Evolutionary conservation across 2,113 vertebrate genomes (phyloP), one percentile per base, ranked within the genome.

Genomic region (Petroica traversi): DNA sequence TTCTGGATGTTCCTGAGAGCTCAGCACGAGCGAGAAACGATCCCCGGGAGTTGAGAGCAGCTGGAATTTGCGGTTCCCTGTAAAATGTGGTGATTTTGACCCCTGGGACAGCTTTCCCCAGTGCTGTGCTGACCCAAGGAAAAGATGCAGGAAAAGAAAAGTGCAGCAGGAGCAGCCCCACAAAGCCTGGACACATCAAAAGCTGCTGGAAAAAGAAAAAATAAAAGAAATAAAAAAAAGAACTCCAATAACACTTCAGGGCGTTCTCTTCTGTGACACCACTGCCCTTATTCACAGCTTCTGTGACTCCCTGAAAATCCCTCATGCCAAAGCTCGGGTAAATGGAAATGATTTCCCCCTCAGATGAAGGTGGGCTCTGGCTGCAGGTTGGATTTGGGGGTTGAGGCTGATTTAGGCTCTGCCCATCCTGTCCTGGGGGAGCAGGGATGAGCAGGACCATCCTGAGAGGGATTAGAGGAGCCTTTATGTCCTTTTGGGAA

Each of bases 1-100:
- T 41, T 51, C 55, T 80, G 23, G 23, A n/a, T 0, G 1, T 8
- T 31, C 62, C 19, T 0, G 0, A 55, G n/a, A 51, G 46, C 68
- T 90, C 57, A 24, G 69, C 28, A 3, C 4, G 0, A 5, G 19
- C 2, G 3, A 71, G 25, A 8, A 34, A 9, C 2, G 1, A 66
- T 25, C 17, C 20, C 49, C 19, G 4, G 55, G 3, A 43, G 29
- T 64, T 64, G 58, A 28, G 59, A 45, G 52, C 52, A 58, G 48
- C 3, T 51, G 63, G 19, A 40, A 43, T 19, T 8, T 17, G 68
- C 2, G 4, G 24, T 2, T 9, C 40, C 23, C 23, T 11, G 3
- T 3, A 19, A 62, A 43, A 64, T 36, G 1, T 17, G 34, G 8
- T 6, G 19, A 2, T 40, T 78, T 48, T 41, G 29, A 59, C 24